Evolutionary conservation across 2,888 invertebrate genomes (phyloP).

Genomic region (Serripes groenlandicus): DNA sequence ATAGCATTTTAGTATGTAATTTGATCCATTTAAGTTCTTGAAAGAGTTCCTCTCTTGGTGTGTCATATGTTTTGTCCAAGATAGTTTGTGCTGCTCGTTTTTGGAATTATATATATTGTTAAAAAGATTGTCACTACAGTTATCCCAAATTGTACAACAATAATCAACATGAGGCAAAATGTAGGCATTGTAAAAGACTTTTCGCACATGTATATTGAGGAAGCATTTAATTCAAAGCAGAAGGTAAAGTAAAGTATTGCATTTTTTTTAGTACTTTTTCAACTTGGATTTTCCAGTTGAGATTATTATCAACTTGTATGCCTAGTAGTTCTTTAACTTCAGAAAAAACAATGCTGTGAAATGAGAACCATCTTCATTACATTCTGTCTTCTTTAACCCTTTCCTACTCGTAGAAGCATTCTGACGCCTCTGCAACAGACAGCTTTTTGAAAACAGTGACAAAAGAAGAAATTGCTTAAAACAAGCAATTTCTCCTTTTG

Average conservation of each 20-base stretch:
- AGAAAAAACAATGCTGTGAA: no score
- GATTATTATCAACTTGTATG: not conserved
- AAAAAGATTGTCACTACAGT: no score
- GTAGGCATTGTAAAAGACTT: conserved; percentile 22
- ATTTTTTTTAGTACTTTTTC: conserved; percentile 11
- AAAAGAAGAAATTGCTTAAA: no score
- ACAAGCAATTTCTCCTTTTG: no score
- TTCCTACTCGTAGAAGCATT: no score
- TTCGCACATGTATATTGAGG: conserved; percentile 4
- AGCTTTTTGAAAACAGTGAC: no score
- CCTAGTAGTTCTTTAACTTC: conserved; percentile 1
- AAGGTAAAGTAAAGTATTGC: conserved; percentile 20
- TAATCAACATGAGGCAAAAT: conserved; percentile 23
- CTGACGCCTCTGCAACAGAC: no score
- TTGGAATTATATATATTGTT: no score
- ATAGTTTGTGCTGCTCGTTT: conserved; percentile 19
- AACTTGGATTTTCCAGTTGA: conserved; percentile 9
- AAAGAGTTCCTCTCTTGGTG: conserved; percentile 5
- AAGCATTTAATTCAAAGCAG: conserved; percentile 17
- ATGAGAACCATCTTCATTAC: no score
- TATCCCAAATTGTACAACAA: conserved; percentile 30
- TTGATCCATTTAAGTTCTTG: conserved; percentile 16
- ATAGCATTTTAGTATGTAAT: conserved; percentile 27
- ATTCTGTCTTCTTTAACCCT: no score
- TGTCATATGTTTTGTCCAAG: conserved; percentile 18